These are phyloP conservation scores for Fregetta grallaria DNA, from an alignment of 2,113 vertebrate genomes.

Conservation along the genomic window DNA sequence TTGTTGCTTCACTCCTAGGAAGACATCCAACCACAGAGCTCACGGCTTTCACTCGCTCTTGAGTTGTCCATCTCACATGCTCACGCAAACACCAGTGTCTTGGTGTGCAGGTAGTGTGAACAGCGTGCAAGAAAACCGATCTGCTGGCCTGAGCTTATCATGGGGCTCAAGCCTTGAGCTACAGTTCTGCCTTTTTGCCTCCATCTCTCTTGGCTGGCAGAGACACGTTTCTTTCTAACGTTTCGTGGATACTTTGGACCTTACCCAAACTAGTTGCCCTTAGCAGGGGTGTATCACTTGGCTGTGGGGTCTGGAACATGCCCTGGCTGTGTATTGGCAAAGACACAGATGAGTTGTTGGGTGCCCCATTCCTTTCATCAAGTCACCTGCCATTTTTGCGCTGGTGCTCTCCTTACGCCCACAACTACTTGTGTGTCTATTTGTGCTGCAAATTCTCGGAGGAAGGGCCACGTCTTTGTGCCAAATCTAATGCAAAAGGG, in stretches of 20 bases:
- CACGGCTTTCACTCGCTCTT: accelerated
- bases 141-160: background rate
- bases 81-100: accelerated
- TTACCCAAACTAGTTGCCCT: background rate
- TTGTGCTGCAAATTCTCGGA: background rate
- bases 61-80: background rate
- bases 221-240: background rate
- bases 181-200: background rate
- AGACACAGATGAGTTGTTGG: background rate
- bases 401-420: background rate
- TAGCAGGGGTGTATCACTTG: background rate
- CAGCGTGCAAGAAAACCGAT: background rate
- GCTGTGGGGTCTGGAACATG: background rate
- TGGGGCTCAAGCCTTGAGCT: background rate
- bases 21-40: background rate
- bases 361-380: background rate
- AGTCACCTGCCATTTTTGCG: no score
- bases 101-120: background rate
- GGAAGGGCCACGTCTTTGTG: background rate
- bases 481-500: background rate
- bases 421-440: background rate
- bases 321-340: background rate
- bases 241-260: background rate
- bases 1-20: background rate
- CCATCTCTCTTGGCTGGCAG: background rate